A percentile compares a stretch with the other conserved stretches of the same genome.
Evolutionary conservation across 64 coral and sea anemone species (phyloP).

Genomic region (Montipora sp.): DNA sequence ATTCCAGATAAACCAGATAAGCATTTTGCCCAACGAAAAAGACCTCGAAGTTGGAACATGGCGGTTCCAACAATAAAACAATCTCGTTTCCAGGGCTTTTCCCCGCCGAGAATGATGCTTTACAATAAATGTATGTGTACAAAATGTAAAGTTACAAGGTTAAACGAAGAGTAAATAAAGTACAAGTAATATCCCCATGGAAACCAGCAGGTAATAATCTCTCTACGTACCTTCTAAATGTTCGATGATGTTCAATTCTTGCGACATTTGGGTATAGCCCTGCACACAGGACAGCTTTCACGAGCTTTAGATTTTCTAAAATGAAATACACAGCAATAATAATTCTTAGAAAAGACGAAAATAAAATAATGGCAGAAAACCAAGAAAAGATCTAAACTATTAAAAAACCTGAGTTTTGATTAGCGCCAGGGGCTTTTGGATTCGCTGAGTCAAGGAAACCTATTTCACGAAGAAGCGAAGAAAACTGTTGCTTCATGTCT

Average conservation of each 20-base stretch:
- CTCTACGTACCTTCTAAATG: constrained; percentile 37
- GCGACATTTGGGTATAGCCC: constrained; percentile 96
- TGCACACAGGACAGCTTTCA: constrained; percentile 92
- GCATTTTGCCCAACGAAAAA: too few relatives aligned
- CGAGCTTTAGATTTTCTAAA: constrained; percentile 86
- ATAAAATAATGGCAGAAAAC: neutral
- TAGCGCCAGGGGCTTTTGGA: constrained; percentile 65
- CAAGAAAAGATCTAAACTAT: neutral
- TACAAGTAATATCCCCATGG: neutral
- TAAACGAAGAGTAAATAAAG: too few relatives aligned
- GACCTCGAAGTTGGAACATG: too few relatives aligned
- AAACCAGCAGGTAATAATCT: neutral
- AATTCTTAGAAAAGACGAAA: neutral
- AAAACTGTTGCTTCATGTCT: constrained; percentile 97
- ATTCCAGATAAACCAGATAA: too few relatives aligned
- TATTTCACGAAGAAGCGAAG: constrained; percentile 76
- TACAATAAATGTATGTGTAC: too few relatives aligned
- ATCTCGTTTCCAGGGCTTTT: too few relatives aligned
- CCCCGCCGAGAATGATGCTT: too few relatives aligned
- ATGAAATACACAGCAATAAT: neutral
- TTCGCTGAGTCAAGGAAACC: constrained; percentile 83
- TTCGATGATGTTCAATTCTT: constrained; percentile 55
- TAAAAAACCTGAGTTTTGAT: constrained; percentile 81
- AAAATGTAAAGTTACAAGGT: too few relatives aligned
- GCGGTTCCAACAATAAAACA: too few relatives aligned